These are phyloP conservation scores for Dorcus parallelipipedus DNA, from an alignment of 2,888 invertebrate species.

Conservation along the genomic window DNA sequence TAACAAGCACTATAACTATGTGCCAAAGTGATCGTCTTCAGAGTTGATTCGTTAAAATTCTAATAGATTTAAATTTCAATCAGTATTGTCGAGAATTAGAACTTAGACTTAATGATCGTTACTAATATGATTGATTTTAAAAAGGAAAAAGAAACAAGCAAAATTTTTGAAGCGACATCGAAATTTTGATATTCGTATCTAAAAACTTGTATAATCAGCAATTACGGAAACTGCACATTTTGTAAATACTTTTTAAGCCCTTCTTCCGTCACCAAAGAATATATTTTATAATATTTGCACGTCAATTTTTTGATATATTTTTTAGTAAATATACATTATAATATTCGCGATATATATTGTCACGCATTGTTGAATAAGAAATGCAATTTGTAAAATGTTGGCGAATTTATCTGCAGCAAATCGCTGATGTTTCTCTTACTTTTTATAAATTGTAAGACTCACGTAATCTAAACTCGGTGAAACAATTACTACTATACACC, in stretches of 20 bases:
- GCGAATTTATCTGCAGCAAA: too few species aligned
- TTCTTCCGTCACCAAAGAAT: slow-evolving; percentile 17
- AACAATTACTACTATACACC: background rate
- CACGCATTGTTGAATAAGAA: background rate
- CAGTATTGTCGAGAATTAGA: slow-evolving; percentile 1
- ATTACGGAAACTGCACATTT: slow-evolving; percentile 5
- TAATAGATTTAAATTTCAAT: background rate
- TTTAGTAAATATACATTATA: background rate
- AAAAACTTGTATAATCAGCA: slow-evolving; percentile 6
- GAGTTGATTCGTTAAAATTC: too few species aligned
- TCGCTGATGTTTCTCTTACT: too few species aligned
- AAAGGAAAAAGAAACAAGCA: slow-evolving; percentile 5
- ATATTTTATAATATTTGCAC: slow-evolving; percentile 14
- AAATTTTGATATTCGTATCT: slow-evolving; percentile 21
- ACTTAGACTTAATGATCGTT: background rate
- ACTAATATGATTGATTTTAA: background rate
- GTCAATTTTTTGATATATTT: slow-evolving; percentile 11
- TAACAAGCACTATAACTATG: too few species aligned
- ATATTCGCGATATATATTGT: background rate
- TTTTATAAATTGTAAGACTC: too few species aligned
- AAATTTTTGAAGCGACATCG: slow-evolving; percentile 21
- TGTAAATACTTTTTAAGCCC: slow-evolving; percentile 19
- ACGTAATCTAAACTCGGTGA: background rate
- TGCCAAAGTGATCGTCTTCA: too few species aligned
- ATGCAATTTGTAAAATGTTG: too few species aligned